phyloP scores from a whole-genome alignment of 2,888 invertebrate species.

The Helleia helle region DNA sequence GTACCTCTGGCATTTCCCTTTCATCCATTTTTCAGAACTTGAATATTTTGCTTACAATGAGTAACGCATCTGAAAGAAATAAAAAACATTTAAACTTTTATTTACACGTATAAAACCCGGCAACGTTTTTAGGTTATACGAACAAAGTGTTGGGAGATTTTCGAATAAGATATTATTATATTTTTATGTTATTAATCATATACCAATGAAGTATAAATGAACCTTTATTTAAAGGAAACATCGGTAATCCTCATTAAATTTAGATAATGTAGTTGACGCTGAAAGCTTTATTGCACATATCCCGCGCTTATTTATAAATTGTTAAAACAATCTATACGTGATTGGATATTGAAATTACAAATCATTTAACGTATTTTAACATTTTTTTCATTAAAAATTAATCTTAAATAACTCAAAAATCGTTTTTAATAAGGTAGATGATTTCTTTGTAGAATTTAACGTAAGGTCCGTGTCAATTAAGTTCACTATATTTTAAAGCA shows the following conservation, averaged over 20 bases:
- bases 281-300: conserved; percentile 38
- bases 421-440: background rate
- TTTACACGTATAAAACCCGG: conserved; percentile 40
- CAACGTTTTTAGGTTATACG: conserved; percentile 56
- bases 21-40: conserved; percentile 55
- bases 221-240: no score
- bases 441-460: conserved; percentile 1
- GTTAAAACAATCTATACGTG: background rate
- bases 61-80: conserved; percentile 43
- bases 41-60: conserved; percentile 25
- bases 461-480: background rate
- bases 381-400: no score
- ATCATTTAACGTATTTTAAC: background rate
- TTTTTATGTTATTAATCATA: background rate
- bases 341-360: background rate
- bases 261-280: conserved; percentile 35
- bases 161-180: background rate
- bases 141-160: background rate
- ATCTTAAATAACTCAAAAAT: no score
- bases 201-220: no score
- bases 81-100: conserved; percentile 17
- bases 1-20: conserved; percentile 38
- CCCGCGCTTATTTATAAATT: conserved; percentile 54
- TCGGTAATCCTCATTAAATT: no score
- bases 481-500: background rate